Evolutionary conservation across 1,140 invertebrate species (phyloP), one percentile per base, ranked within the genome.

Genomic region (Bombyx mandarina): DNA sequence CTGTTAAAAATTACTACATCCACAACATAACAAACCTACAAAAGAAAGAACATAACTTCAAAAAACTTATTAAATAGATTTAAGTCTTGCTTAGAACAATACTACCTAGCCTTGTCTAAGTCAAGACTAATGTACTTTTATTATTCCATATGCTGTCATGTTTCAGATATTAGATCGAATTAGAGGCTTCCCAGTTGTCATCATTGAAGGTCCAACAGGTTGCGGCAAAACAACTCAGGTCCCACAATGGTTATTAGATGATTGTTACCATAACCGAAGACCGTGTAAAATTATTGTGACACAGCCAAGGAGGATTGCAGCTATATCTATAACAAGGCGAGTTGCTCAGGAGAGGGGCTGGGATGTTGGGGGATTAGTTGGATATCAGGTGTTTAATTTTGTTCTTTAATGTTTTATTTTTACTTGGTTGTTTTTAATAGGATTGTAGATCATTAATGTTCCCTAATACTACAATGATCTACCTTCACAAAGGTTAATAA

Each of bases 151-250:
- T 3, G 45, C 45, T 50, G 7, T 12, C 46, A 47, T 46, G n/a
- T 69, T 70, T 7, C 56, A 86, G 81, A 82, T 86, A 51, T 50
- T 84, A 47, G 71, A 76, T 51, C 62, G 68, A 52, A 79, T 86
- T 12, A 63, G 65, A 45, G 73, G 69, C 8, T 81, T 70, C 46
- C 79, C 75, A 60, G 73, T 86, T 6, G 75, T 83, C 8, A 86
- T 99, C 9, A 94, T 99, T 61, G 93, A 97, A 82, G 97, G 97
- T 26, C 93, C 93, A 57, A 98, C 97, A 4, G 97, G 97, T 5
- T 91, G 89, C 73, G 90, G 89, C 43, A 91, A 91, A 67, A 94
- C 94, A 3, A 97, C 95, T 0, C 95, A 96, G 89, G 92, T 96
- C 3, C 95, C 95, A 0, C 96, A 98, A 75, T 96, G 94, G 88